Conservation (phyloP, 1,140 invertebrate species). For the Drosophila malerkotliana region DNA sequence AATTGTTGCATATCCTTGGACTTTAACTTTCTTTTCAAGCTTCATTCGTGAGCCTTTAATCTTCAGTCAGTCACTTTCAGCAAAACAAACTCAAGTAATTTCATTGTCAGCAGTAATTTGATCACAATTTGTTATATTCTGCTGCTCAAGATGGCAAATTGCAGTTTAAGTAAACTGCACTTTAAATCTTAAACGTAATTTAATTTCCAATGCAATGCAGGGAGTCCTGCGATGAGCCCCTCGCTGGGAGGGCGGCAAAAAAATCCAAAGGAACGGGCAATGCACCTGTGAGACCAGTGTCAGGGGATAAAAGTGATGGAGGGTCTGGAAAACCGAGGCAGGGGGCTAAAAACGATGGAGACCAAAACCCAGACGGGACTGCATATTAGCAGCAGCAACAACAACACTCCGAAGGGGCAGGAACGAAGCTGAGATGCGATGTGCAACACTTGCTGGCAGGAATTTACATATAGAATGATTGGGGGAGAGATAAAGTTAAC, state of each 20-base stretch:
- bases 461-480: slow-evolving; percentile 29
- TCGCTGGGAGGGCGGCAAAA: neutral
- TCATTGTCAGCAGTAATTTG: slow-evolving; percentile 29
- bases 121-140: slow-evolving; percentile 62
- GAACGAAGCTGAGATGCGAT: slow-evolving; percentile 21
- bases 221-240: neutral
- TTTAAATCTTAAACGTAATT: slow-evolving; percentile 72
- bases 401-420: slow-evolving; percentile 6
- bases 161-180: slow-evolving; percentile 40
- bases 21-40: too few species aligned
- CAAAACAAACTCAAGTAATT: slow-evolving; percentile 2
- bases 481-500: neutral
- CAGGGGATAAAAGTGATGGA: neutral
- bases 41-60: slow-evolving; percentile 2
- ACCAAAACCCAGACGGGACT: slow-evolving; percentile 33
- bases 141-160: slow-evolving; percentile 23
- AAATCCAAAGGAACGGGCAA: slow-evolving; percentile 19
- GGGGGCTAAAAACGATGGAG: slow-evolving; percentile 14
- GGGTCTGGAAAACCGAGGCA: neutral
- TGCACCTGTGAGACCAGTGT: slow-evolving; percentile 49
- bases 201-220: slow-evolving; percentile 63
- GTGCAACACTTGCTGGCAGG: slow-evolving; percentile 34
- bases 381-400: slow-evolving; percentile 44
- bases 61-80: neutral
- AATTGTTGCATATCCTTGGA: slow-evolving; percentile 7